Evolutionary conservation across 2,797 vertebrate species (phyloP).

Genomic region (Rhinatrema bivittatum): DNA sequence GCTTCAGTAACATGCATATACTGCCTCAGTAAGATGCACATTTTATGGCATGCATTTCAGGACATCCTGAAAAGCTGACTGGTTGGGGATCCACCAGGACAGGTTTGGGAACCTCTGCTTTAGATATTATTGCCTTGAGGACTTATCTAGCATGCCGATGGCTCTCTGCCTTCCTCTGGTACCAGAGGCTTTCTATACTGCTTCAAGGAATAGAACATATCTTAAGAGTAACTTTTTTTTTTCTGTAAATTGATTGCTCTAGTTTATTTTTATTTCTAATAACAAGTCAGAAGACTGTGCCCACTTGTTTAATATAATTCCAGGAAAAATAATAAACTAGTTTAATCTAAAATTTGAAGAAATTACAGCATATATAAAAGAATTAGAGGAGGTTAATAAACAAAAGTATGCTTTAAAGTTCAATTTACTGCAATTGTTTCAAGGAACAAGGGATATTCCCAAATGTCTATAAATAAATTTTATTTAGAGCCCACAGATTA

Average conservation of each 20-base stretch:
- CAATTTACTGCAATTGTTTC: constrained; percentile 14
- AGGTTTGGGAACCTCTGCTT: too few relatives aligned
- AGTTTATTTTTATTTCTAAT: background rate
- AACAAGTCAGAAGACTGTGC: background rate
- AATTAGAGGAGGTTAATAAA: constrained; percentile 12
- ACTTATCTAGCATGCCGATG: background rate
- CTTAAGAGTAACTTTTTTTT: background rate
- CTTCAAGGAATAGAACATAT: fast-evolving
- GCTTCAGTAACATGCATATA: too few relatives aligned
- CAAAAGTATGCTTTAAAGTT: constrained; percentile 26
- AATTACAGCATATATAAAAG: background rate
- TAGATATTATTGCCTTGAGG: background rate
- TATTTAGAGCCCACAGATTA: background rate
- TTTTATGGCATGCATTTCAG: too few relatives aligned
- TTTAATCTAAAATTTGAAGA: constrained; percentile 9
- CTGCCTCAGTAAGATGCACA: too few relatives aligned
- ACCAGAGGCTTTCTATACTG: fast-evolving
- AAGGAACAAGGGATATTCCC: background rate
- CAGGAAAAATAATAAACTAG: background rate
- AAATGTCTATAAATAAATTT: constrained; percentile 3
- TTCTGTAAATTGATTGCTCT: background rate
- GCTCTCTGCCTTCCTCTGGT: background rate
- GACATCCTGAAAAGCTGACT: too few relatives aligned
- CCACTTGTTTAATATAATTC: background rate
- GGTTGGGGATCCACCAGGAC: too few relatives aligned